Base-by-base conservation (phyloP, 1,140 invertebrate species). In the Calliopsis andreniformis region DNA sequence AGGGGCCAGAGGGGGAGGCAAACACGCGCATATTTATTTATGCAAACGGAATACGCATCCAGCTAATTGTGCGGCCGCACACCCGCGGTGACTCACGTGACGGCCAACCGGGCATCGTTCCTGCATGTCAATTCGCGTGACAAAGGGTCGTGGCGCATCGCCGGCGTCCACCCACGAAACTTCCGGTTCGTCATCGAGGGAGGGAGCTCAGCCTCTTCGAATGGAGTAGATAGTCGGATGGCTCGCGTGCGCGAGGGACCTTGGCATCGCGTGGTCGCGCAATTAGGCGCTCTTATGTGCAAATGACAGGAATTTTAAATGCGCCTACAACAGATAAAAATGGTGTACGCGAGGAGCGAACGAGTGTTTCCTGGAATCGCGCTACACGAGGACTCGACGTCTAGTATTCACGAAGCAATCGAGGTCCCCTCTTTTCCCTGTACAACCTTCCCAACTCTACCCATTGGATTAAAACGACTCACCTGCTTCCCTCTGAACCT, bases 41-140 rank as follows among this genome's bases (percentile, higher is more conserved):
- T 89, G 83, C 83, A 87, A 88, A 85, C 79, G 72, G 80, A 87
- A 87, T 89, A 87, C 81, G 84, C 72, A 83, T 83, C 58, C 79
- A 80, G 80, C 87, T 89, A 89, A 89, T 89, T 89, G 86, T 88
- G 71, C 83, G 77, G 47, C 61, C 79, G 85, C 73, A 82, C 78
- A 84, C 79, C 67, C 77, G 84, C 82, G 56, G 79, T 87, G 86
- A 88, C 75, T 87, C 86, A 86, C 73, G 73, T 87, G 80, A 84
- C 63, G 80, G 69, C 51, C 73, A 77, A 56, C 56, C 64, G 58
- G 53, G 35, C 78, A 64, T 78, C 78, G 71, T 76, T 35, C 43
- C 62, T 56, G 67, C 71, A 55, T 77, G 82, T 83, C 82, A 84
- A 86, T 86, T 83, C 83, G 80, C 81, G 80, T 81, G 82, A 81